Evolutionary conservation across 2,888 invertebrate species (phyloP), one percentile per base, ranked within the genome.

Genomic region (Tortrix viridana): DNA sequence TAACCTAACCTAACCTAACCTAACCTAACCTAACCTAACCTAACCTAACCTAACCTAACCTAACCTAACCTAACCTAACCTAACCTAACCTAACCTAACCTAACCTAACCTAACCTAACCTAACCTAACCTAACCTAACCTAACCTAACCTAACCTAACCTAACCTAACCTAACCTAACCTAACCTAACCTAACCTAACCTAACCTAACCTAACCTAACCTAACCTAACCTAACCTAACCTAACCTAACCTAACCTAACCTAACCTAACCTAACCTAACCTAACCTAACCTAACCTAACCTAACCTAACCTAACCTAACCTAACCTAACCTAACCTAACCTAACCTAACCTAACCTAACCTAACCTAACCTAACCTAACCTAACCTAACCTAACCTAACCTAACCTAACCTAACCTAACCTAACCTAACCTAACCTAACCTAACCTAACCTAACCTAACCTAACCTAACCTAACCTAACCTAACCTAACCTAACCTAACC

Each of bases 1-100:
- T 47, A 47, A 47, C 47, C 47, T 47, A 47, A 47, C 47, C 47
- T 47, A 47, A 47, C 47, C 47, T 47, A 47, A 47, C 47, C 47
- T 47, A 47, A 47, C 47, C 47, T 47, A 47, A 47, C 47, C 47
- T 47, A 47, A 47, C 47, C 47, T 47, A 47, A 47, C 47, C 47
- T 47, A 47, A 47, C 47, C 47, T 47, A 47, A 47, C 47, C 47
- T 47, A 47, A 47, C 47, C 47, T 47, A 47, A 47, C 47, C 47
- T 47, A 47, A 47, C 47, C 47, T 47, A 47, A 47, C 47, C 47
- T 47, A 47, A 47, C 47, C 47, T 47, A 47, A 47, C 47, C 47
- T 47, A 47, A 47, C 47, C 47, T 47, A 47, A 47, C 47, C 47
- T 47, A 47, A 47, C 47, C 47, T 47, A 47, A 47, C 47, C 47